Percentiles rank a stretch among this genome's conserved stretches.
Evolutionary conservation across 2,797 vertebrate genomes (phyloP).

Genomic region (Sphenopsis melanotis): DNA sequence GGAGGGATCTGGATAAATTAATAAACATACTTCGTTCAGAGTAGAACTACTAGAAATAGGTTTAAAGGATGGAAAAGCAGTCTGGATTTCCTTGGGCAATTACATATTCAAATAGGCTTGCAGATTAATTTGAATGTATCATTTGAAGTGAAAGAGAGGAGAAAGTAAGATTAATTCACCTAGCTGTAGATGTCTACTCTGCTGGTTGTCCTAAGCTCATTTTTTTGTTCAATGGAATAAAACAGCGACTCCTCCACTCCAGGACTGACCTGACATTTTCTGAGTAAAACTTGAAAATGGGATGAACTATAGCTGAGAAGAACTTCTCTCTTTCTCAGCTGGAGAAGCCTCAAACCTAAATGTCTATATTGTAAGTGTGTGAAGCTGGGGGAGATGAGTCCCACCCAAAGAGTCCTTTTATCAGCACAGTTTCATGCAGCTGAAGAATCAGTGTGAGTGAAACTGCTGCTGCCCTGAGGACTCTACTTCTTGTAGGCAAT

Average conservation of each 20-base stretch:
- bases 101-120: neutral
- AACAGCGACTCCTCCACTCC: neutral
- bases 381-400: neutral
- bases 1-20: neutral
- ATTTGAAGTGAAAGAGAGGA: neutral
- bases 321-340: neutral
- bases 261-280: neutral
- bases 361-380: neutral
- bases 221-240: constrained; percentile 10
- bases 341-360: neutral
- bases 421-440: neutral
- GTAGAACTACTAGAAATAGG: neutral
- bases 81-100: neutral
- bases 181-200: neutral
- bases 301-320: neutral
- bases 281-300: neutral
- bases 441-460: neutral
- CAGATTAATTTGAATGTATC: neutral
- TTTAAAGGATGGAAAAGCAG: neutral
- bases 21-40: neutral
- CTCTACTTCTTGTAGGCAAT: neutral
- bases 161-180: neutral
- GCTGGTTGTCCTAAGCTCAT: neutral
- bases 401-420: neutral
- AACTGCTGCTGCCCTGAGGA: neutral